A percentile compares a stretch with the other conserved stretches of the same genome.
Evolutionary conservation across 2,888 invertebrate species (phyloP).

Genomic region (Digitonthophagus gazella): DNA sequence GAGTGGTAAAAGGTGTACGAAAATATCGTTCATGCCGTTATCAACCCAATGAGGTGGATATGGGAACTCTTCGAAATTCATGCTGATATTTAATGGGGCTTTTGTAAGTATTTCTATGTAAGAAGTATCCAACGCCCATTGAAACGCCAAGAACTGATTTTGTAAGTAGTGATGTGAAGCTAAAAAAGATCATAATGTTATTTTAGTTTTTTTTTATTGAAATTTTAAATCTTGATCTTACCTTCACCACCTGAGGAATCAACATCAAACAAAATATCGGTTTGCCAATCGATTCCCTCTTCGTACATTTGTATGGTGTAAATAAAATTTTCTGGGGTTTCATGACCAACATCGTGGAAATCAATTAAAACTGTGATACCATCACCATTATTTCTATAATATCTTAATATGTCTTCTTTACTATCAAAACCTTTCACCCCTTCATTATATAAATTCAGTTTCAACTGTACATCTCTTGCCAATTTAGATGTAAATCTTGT

Average conservation of each 20-base stretch:
- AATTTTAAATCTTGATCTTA: no score
- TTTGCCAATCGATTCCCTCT: conserved; percentile 36
- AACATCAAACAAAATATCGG: conserved; percentile 36
- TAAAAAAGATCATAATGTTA: conserved; percentile 32
- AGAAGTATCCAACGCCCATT: conserved; percentile 60
- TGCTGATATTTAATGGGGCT: conserved; percentile 29
- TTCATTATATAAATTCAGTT: conserved; percentile 40
- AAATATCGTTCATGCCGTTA: conserved; percentile 40
- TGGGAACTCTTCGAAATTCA: conserved; percentile 58
- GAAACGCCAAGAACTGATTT: conserved; percentile 58
- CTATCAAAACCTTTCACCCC: conserved; percentile 39
- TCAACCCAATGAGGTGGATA: conserved; percentile 52
- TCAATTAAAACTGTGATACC: conserved; percentile 38
- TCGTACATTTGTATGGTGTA: conserved; percentile 43
- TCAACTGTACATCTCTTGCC: conserved; percentile 40
- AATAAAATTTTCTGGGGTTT: conserved; percentile 36
- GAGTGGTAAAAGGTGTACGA: conserved; percentile 46
- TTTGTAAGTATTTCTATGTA: conserved; percentile 50
- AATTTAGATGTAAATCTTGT: conserved; percentile 40
- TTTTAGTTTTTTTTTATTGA: not conserved
- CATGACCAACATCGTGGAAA: conserved; percentile 35
- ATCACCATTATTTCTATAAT: conserved; percentile 34
- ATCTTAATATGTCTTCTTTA: conserved; percentile 38
- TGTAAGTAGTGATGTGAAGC: conserved; percentile 50
- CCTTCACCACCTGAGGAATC: no score